Base-by-base conservation (phyloP, 2,888 invertebrate species). In the Sphinx pinastri region DNA sequence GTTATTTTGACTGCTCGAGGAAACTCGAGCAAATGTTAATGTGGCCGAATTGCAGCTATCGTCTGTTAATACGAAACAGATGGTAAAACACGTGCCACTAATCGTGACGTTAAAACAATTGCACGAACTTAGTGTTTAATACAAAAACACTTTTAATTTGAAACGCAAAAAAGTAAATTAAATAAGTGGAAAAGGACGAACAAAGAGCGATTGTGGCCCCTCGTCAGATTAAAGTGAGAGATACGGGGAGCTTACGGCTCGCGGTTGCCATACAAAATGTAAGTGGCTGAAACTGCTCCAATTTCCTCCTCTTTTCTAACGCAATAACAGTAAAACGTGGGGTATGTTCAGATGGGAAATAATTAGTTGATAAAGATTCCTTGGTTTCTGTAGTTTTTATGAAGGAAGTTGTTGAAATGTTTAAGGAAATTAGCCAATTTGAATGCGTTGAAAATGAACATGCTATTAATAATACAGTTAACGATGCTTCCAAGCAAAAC, bases 1-100 rank as follows among this genome's bases (percentile, higher is more conserved):
- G 75, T 81, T 80, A 75, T 77, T 78, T 73, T 71, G 72, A 68
- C 68, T 59, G 16, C 51, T 55, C 70, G 52, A 68, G 70, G 67
- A 58, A 58, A 71, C 71, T 68, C 25, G 16, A 14, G 66, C 71
- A 77, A 75, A 77, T 78, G 75, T 74, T 77, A 73, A 77, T 71
- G 70, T 68, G 63, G 66, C 68, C 70, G 71, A 79, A 76, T 72
- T 72, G 51, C 67, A 63, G 69, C 69, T 71, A 70, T 74, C 67
- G 69, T 66, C 67, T 72, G 72, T 75, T 76, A 76, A 75, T 77
- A 74, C 54, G 52, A 55, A 71, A 70, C 77, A 72, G 75, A 60
- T 72, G 73, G 54, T 55, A 54, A 14, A 51, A 68, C 74, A 75
- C 75, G 74, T 75, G 74, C 68, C 70, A 73, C 49, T 74, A 68